Evolutionary conservation across 2,113 vertebrate genomes (phyloP), one percentile per base, ranked within the genome.

Genomic region (Dicentrarchus labrax): DNA sequence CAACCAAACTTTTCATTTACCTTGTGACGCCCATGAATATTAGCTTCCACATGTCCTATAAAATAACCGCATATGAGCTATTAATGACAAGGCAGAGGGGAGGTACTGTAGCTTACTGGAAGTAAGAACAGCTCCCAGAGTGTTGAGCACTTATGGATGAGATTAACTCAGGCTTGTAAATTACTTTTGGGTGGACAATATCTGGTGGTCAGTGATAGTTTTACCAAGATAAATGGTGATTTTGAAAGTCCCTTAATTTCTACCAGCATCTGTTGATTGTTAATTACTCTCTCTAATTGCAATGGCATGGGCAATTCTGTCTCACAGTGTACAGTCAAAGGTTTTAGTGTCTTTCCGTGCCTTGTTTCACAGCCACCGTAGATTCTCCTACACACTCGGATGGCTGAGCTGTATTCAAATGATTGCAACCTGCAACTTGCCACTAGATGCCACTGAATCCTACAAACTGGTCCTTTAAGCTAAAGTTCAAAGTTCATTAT

Each of bases 1-100:
- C 81, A 83, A 64, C 71, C 78, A 70, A 84, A 86, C 65, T 82
- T 78, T 87, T 75, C n/a, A 70, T 84, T 90, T 84, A 83, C 82
- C 78, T 24, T 53, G 61, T 39, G 67, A 84, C 38, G 72, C 68
- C 24, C 38, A 7, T 53, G 43, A 39, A 76, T 13, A 77, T 78
- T 75, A 78, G 75, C 69, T 17, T 83, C 79, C 50, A 72, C 60
- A 76, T 83, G 86, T 72, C 57, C 47, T 38, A 39, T 80, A 62
- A 70, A 75, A 53, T 68, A 59, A 48, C 16, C 19, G 68, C 76
- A 84, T 64, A 69, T 57, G 81, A 57, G 75, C 59, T 13, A 41
- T 15, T 21, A 68, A 67, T 48, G 77, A 38, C 30, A 24, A 74
- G 56, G 56, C 61, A 69, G 17, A 65, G n/a, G 61, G 45, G 21